phyloP scores from a whole-genome alignment of 2,113 vertebrate genomes.

The Melanotaenia duboulayi region DNA sequence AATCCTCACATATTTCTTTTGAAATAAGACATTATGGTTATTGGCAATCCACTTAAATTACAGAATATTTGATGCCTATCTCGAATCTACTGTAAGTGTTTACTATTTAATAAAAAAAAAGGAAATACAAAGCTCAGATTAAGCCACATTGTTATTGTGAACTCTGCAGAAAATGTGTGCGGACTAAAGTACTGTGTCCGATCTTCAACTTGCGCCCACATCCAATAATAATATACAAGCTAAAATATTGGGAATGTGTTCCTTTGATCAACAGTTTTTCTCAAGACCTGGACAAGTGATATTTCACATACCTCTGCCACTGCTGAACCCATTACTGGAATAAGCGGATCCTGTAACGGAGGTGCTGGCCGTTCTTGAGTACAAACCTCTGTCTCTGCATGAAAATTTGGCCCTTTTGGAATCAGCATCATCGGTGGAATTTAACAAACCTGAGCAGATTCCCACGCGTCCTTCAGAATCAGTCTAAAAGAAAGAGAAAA shows the following conservation, averaged over 20 bases:
- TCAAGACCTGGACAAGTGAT: neutral
- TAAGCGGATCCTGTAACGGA: slow-evolving; percentile 84
- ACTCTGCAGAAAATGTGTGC: no score
- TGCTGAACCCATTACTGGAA: slow-evolving; percentile 77
- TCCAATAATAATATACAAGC: no score
- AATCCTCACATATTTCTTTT: no score
- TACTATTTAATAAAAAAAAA: no score
- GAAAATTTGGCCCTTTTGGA: slow-evolving; percentile 96
- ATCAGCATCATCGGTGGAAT: slow-evolving; percentile 87
- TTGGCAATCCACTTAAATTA: no score
- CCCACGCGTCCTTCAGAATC: slow-evolving; percentile 89
- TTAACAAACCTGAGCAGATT: slow-evolving; percentile 86
- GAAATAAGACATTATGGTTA: no score
- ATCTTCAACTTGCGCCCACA: no score
- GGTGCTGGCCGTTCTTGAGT: slow-evolving; percentile 82
- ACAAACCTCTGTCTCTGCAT: slow-evolving; percentile 86
- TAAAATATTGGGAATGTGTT: neutral
- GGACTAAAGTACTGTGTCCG: no score
- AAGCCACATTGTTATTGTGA: no score
- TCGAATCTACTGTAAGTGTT: no score
- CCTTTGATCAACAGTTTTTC: neutral
- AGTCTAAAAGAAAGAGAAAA: slow-evolving; percentile 39
- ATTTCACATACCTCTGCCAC: slow-evolving; percentile 82
- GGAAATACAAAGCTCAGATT: no score
- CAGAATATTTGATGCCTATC: no score